These are phyloP conservation scores for Anoplophora glabripennis DNA, from an alignment of 1,140 invertebrate species.

Conservation along the genomic window DNA sequence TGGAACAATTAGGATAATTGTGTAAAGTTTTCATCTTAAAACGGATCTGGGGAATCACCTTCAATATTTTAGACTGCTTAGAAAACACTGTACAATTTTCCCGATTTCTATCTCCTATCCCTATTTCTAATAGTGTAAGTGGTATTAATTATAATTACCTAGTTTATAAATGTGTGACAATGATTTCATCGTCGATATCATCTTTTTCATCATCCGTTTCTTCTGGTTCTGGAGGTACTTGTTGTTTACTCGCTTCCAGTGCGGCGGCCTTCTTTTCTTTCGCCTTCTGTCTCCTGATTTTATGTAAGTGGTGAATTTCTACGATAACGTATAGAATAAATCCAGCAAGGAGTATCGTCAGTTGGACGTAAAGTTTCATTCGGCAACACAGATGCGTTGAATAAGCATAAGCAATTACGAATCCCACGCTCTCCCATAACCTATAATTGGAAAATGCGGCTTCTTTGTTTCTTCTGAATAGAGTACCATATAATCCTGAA, in stretches of 20 bases:
- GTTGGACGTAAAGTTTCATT: slow-evolving; percentile 86
- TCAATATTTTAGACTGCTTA: too few relatives aligned
- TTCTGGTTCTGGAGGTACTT: slow-evolving; percentile 55
- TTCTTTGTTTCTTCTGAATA: slow-evolving; percentile 90
- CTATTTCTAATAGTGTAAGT: too few relatives aligned
- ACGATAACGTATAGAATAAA: slow-evolving; percentile 79
- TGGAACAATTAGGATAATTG: too few relatives aligned
- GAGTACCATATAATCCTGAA: slow-evolving; percentile 85
- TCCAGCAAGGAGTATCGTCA: slow-evolving; percentile 74
- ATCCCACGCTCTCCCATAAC: slow-evolving; percentile 90
- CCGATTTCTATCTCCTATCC: too few relatives aligned
- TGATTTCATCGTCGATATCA: slow-evolving; percentile 81
- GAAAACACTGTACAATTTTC: too few relatives aligned
- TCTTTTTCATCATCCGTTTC: slow-evolving; percentile 80
- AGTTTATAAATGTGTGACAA: slow-evolving; percentile 80
- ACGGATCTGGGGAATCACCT: too few relatives aligned
- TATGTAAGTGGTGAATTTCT: slow-evolving; percentile 77
- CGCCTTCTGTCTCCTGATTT: slow-evolving; percentile 64
- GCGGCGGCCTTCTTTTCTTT: slow-evolving; percentile 67
- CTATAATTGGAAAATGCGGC: slow-evolving; percentile 95
- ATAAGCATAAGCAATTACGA: slow-evolving; percentile 88
- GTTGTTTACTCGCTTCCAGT: slow-evolving; percentile 30
- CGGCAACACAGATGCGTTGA: slow-evolving; percentile 83
- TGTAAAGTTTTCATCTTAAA: too few relatives aligned
- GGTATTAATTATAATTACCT: too few relatives aligned